Conservation (phyloP, 37 sponge, comb jelly and placozoan species). For the Mnemiopsis leidyi region DNA sequence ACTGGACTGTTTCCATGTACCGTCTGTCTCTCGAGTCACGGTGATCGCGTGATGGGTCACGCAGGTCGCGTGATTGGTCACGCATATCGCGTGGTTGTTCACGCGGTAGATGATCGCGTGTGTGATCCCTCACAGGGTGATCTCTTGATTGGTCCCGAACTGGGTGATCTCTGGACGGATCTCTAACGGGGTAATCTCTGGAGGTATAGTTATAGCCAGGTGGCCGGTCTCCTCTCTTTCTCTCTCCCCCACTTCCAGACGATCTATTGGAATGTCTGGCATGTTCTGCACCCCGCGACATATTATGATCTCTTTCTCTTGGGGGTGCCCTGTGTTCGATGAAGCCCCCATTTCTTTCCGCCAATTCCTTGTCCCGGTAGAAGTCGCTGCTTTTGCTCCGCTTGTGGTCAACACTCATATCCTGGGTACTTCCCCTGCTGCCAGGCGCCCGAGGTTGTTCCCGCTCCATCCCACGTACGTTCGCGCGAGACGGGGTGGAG, state of each 20-base stretch:
- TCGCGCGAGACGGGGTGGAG: not conserved
- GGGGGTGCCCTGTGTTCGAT: slow-evolving; percentile 6
- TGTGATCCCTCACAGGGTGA: not conserved
- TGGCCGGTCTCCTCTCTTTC: not conserved
- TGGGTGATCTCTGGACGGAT: slow-evolving; percentile 19
- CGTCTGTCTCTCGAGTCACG: not conserved
- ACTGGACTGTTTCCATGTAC: slow-evolving; percentile 30
- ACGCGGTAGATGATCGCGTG: slow-evolving; percentile 21
- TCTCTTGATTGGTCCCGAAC: not conserved
- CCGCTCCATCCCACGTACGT: not conserved
- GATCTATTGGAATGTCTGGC: slow-evolving; percentile 21
- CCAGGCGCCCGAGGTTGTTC: not conserved
- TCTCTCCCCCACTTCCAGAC: not conserved
- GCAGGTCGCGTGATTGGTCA: not conserved
- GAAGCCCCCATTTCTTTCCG: slow-evolving; percentile 46
- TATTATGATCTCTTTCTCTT: not conserved
- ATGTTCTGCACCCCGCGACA: slow-evolving; percentile 6
- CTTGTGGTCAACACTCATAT: not conserved
- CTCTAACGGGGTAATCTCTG: not conserved
- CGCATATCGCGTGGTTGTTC: not conserved
- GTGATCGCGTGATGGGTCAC: slow-evolving; percentile 3
- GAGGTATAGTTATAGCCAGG: not conserved
- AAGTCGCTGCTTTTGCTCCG: slow-evolving; percentile 60
- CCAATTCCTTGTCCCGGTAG: slow-evolving; percentile 46
- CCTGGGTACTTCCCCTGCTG: not conserved